These are phyloP conservation scores for Pollenia griseotomentosa DNA, from an alignment of 2,888 invertebrate species.

Conservation along the genomic window DNA sequence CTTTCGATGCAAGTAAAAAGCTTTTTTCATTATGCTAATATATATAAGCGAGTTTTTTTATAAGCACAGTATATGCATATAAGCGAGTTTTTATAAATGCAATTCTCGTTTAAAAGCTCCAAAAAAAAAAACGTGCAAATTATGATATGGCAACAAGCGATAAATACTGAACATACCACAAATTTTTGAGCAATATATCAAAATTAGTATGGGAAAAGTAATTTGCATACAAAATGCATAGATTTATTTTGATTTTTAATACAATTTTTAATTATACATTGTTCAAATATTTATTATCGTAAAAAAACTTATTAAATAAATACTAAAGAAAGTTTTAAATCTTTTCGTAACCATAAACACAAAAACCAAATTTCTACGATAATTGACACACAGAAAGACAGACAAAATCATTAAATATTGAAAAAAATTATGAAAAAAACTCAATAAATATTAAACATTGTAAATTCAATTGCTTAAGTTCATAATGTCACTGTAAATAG, in stretches of 20 bases:
- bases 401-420: conserved; percentile 11
- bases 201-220: too few relatives aligned
- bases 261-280: conserved; percentile 31
- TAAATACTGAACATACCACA: too few relatives aligned
- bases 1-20: too few relatives aligned
- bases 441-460: conserved; percentile 18
- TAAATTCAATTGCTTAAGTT: conserved; percentile 13
- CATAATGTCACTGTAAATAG: neutral
- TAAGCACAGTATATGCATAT: too few relatives aligned
- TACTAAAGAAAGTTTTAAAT: conserved; percentile 39
- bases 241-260: conserved; percentile 15
- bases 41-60: too few relatives aligned
- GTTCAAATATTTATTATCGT: conserved; percentile 33
- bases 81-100: too few relatives aligned
- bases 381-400: neutral
- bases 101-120: too few relatives aligned
- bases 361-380: neutral
- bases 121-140: too few relatives aligned
- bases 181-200: too few relatives aligned
- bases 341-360: neutral
- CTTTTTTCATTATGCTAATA: too few relatives aligned
- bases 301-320: conserved; percentile 23
- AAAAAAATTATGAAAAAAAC: conserved; percentile 28
- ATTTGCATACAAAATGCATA: neutral
- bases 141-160: too few relatives aligned